Conservation (phyloP, 2,113 vertebrate species). For the Tachycineta bicolor region DNA sequence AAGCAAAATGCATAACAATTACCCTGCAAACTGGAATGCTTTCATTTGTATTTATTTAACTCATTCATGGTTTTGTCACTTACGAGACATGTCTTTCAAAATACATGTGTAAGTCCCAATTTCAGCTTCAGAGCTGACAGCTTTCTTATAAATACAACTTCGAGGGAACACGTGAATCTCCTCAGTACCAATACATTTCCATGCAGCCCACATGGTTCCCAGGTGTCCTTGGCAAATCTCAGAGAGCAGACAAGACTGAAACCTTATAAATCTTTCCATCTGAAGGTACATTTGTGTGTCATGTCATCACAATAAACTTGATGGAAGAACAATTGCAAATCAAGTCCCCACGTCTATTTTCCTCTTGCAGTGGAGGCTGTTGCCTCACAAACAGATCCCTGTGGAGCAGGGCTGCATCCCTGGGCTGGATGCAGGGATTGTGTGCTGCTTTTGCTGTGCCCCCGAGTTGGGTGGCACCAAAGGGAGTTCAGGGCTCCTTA, state of each 20-base stretch:
- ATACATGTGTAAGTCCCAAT: slow-evolving; percentile 63
- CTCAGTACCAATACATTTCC: slow-evolving; percentile 49
- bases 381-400: not conserved
- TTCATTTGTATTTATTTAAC: slow-evolving; percentile 65
- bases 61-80: slow-evolving; percentile 71
- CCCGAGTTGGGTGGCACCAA: not conserved
- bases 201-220: slow-evolving; percentile 44
- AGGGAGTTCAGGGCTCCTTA: not conserved
- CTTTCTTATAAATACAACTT: slow-evolving; percentile 68
- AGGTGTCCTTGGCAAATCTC: slow-evolving; percentile 50
- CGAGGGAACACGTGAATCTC: slow-evolving; percentile 34
- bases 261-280: not conserved
- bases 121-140: slow-evolving; percentile 61
- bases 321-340: slow-evolving; percentile 58
- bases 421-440: not conserved
- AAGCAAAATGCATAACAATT: slow-evolving; percentile 25
- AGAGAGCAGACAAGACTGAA: not conserved
- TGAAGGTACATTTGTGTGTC: slow-evolving; percentile 22
- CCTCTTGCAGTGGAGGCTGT: not conserved
- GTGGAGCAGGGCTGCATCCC: not conserved
- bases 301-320: slow-evolving; percentile 25
- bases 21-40: slow-evolving; percentile 42
- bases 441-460: not conserved
- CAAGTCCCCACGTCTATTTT: slow-evolving; percentile 45
- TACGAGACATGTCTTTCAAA: slow-evolving; percentile 64